Base-by-base conservation (phyloP, 2,888 invertebrate genomes). In the Caenorhabditis sinica region DNA sequence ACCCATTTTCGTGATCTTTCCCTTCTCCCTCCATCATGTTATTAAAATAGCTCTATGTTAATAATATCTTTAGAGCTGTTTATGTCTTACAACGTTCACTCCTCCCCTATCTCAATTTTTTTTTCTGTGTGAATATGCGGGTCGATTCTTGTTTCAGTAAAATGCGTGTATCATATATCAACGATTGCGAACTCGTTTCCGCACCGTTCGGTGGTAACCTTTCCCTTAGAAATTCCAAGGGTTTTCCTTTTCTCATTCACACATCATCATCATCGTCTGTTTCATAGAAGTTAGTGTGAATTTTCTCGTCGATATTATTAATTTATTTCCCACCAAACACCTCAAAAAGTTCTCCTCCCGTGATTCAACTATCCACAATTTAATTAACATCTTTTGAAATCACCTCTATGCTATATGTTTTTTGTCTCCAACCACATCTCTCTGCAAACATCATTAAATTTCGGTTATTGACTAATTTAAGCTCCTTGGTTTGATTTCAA, bases 71-170 rank as follows among this genome's bases (percentile, higher is more conserved):
- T 23, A 43, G 63, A 65, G 63, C 51, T 65, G 36, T 25, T 49
- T 76, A 25, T 43, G 17, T 36, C 28, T 69, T 51, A 20, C n/a
- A 49, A 49, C 58, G 25, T 33, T 33, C 20, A 13, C 33, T 25
- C 43, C n/a, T 66, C 17, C n/a, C 33, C 49, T 61, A 40, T 74
- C 53, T 53, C 53, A 60, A 63, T 17, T 71, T 74, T 43, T 17
- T 68, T 76, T 77, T 76, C 72, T 82, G 76, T 82, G 71, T 77
- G 72, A 76, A 76, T 65, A 76, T 82, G 75, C 82, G 82, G 82
- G 82, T 82, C 45, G 63, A 33, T 63, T 82, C 36, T 61, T 71
- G 40, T 75, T 73, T 71, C 82, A 74, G 66, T 72, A 66, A 71
- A 82, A 82, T 72, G 72, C 80, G 80, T 80, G 80, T 80, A 76